These are phyloP conservation scores for Lophius americanus DNA, from an alignment of 2,797 vertebrate genomes.

Conservation along the genomic window DNA sequence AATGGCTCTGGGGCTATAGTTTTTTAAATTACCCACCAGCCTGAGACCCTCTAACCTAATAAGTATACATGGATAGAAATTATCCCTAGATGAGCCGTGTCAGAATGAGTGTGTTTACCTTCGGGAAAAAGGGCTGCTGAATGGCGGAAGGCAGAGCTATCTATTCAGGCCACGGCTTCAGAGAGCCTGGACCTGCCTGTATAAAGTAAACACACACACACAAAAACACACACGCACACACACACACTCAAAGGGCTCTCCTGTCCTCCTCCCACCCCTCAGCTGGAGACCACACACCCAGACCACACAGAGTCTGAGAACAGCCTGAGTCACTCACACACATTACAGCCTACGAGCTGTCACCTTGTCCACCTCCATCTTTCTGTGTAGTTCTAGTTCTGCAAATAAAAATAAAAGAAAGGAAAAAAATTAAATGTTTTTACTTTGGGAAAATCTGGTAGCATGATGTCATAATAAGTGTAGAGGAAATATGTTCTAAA, in stretches of 20 bases:
- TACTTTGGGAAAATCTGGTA: background rate
- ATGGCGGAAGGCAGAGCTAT: constrained; percentile 68
- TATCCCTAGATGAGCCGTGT: constrained; percentile 59
- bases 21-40: constrained; percentile 30
- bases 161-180: constrained; percentile 63
- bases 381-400: constrained; percentile 37
- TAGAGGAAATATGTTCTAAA: constrained; percentile 49
- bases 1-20: constrained; percentile 20
- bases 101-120: constrained; percentile 69
- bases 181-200: constrained; percentile 70
- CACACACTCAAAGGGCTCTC: constrained; percentile 51
- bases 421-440: too few relatives aligned
- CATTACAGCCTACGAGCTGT: constrained; percentile 87
- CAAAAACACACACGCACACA: constrained; percentile 51
- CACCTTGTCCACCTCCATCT: constrained; percentile 72
- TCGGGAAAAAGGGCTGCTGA: constrained; percentile 55
- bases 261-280: constrained; percentile 84
- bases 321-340: constrained; percentile 88
- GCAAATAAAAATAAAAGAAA: background rate
- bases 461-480: background rate
- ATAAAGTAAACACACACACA: constrained; percentile 78
- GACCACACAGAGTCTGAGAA: constrained; percentile 86
- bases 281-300: constrained; percentile 96
- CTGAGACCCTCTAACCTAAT: constrained; percentile 14
- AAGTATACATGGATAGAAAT: constrained; percentile 56